Evolutionary conservation across 2,113 vertebrate species (phyloP), one percentile per base, ranked within the genome.

Genomic region (Forbesichthys papilliferus): DNA sequence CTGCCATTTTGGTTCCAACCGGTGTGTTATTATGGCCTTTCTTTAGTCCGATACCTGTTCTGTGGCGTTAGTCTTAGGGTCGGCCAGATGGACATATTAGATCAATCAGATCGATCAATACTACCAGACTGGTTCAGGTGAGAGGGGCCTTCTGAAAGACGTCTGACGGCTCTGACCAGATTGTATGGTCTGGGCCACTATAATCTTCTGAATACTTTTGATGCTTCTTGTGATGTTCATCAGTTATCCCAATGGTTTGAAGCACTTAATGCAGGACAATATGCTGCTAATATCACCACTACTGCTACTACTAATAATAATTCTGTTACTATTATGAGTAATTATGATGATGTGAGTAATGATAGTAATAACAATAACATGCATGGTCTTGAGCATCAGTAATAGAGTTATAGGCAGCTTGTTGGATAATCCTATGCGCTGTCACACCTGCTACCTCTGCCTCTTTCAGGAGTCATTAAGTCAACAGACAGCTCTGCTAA

Each of bases 41-140:
- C 51, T 16, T 55, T 52, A 34, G 11, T 11, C 56, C 20, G 8
- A 9, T n/a, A 54, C 33, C 46, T 7, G 1, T 9, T 53, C 61
- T 66, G 70, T 74, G 77, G 82, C 78, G 82, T 83, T 82, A 80
- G 78, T 73, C 83, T 67, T 66, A 64, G 79, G 81, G 84, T 84
- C 81, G 78, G 75, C 83, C 90, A 92, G 89, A 91, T 91, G 90
- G 91, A 90, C 80, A 51, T 73, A 78, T 51, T 66, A 59, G 84
- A 90, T 92, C 91, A 90, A 90, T 91, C 83, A 60, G 56, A 48
- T 63, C 47, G 81, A 91, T 91, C 87, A 88, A 92, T 90, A 90
- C 69, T 48, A 73, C 66, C 83, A 85, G 81, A 88, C 86, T 77
- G 85, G 79, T 69, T 79, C 77, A 84, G 72, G 62, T 71, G 53